phyloP scores from a whole-genome alignment of 1,140 invertebrate species.

The Bombus impatiens region DNA sequence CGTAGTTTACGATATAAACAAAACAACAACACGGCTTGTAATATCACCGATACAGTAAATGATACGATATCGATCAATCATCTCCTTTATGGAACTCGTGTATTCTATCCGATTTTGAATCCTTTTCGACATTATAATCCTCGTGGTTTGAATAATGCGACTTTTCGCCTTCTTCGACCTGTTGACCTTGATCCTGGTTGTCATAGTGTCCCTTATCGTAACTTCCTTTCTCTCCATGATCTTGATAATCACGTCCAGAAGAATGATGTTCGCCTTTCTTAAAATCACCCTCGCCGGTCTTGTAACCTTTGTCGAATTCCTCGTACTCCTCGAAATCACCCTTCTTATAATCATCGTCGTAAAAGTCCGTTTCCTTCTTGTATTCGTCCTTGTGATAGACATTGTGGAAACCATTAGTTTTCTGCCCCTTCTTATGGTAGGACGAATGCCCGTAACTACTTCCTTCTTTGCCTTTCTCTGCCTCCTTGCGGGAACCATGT shows the following conservation, averaged over 20 bases:
- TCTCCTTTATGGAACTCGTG: constrained; percentile 74
- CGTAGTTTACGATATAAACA: background rate
- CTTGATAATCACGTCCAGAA: constrained; percentile 79
- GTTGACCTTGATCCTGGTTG: constrained; percentile 78
- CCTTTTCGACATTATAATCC: constrained; percentile 78
- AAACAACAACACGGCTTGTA: background rate
- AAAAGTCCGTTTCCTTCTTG: constrained; percentile 89
- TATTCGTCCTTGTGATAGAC: constrained; percentile 89
- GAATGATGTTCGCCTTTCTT: constrained; percentile 82
- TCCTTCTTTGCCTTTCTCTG: constrained; percentile 86
- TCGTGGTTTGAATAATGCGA: constrained; percentile 76
- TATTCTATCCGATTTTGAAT: constrained; percentile 74
- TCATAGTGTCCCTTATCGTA: constrained; percentile 80
- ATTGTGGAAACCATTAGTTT: constrained; percentile 88
- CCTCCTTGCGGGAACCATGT: constrained; percentile 86
- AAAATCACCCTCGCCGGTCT: constrained; percentile 78
- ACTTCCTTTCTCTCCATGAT: constrained; percentile 79
- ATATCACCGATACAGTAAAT: background rate
- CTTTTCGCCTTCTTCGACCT: constrained; percentile 77
- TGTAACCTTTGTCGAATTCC: constrained; percentile 80
- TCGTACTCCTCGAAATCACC: constrained; percentile 85
- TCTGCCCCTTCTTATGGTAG: constrained; percentile 86
- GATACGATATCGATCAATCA: constrained; percentile 15
- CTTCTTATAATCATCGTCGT: constrained; percentile 86
- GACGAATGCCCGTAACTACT: constrained; percentile 85